Evolutionary conservation across 2,113 vertebrate genomes (phyloP).

Genomic region (Coryphaenoides rupestris): DNA sequence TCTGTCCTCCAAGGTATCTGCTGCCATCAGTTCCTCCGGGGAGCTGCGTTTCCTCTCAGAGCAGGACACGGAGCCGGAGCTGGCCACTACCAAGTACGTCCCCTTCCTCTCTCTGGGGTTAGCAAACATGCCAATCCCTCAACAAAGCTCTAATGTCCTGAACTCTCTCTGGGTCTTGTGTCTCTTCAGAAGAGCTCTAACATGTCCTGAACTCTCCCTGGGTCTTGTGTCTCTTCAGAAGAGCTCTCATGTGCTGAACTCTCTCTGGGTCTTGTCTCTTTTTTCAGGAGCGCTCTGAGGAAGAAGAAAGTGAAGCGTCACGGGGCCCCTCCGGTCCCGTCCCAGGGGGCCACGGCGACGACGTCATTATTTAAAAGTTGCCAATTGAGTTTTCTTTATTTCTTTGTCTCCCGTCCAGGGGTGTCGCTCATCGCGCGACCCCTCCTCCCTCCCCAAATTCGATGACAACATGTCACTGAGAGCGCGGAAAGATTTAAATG

Average conservation of each 20-base stretch:
- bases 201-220: background rate
- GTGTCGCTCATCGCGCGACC: no score
- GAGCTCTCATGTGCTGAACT: no score
- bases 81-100: constrained; percentile 73
- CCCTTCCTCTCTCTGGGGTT: constrained; percentile 1
- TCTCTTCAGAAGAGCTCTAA: no score
- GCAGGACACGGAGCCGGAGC: constrained; percentile 71
- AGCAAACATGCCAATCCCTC: background rate
- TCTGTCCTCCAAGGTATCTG: constrained; percentile 79
- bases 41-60: constrained; percentile 75
- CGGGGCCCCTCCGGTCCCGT: constrained; percentile 37
- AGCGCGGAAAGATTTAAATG: constrained; percentile 52
- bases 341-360: constrained; percentile 49
- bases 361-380: constrained; percentile 99
- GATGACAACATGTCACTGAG: constrained; percentile 96
- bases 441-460: constrained; percentile 45
- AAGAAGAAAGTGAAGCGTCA: constrained; percentile 74
- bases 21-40: constrained; percentile 72
- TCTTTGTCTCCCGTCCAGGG: constrained; percentile 36
- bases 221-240: constrained; percentile 46
- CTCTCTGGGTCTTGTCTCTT: no score
- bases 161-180: no score
- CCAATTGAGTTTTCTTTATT: constrained; percentile 85
- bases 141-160: no score
- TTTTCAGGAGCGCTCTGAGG: no score